Percentiles rank a stretch among this genome's conserved stretches.
These are phyloP conservation scores for Nothobranchius furzeri DNA, from an alignment of 2,113 vertebrate species.

Conservation along the genomic window DNA sequence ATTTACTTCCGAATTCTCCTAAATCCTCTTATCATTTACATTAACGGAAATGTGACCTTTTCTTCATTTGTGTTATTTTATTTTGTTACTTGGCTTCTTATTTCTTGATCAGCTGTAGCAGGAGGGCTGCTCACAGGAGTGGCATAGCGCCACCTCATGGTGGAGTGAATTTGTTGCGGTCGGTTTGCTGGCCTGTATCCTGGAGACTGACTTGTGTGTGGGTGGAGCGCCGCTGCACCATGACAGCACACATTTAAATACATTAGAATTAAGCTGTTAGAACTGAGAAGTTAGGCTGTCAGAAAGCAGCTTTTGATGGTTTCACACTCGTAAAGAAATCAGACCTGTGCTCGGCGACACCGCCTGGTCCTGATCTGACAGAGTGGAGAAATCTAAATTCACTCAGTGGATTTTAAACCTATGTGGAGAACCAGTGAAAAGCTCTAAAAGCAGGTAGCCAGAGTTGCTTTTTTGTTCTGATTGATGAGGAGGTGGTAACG, in stretches of 20 bases:
- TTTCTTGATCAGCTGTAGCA: background rate
- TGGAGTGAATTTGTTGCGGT: constrained; percentile 23
- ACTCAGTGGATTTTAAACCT: background rate
- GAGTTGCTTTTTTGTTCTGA: constrained; percentile 3
- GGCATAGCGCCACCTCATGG: constrained; percentile 72
- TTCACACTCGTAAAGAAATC: constrained; percentile 13
- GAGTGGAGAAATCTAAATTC: background rate
- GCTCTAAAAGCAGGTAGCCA: constrained; percentile 1
- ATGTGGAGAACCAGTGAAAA: background rate
- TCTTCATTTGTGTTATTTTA: background rate
- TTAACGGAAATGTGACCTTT: background rate
- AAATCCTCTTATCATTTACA: background rate
- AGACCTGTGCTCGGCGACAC: background rate
- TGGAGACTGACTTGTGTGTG: constrained; percentile 14
- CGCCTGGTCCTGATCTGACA: too few relatives aligned
- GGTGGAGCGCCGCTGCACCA: constrained; percentile 18
- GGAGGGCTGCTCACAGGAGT: constrained; percentile 34
- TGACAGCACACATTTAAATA: constrained; percentile 19
- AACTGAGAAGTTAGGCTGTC: background rate
- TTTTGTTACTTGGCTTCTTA: background rate
- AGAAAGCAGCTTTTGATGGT: background rate
- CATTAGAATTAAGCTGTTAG: constrained; percentile 26
- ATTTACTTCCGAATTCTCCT: constrained; percentile 35
- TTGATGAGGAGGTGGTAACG: constrained; percentile 20
- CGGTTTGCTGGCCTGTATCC: constrained; percentile 26